Evolutionary conservation across 1,140 invertebrate species (phyloP), one percentile per base, ranked within the genome.

Genomic region (Hirudo medicinalis): DNA sequence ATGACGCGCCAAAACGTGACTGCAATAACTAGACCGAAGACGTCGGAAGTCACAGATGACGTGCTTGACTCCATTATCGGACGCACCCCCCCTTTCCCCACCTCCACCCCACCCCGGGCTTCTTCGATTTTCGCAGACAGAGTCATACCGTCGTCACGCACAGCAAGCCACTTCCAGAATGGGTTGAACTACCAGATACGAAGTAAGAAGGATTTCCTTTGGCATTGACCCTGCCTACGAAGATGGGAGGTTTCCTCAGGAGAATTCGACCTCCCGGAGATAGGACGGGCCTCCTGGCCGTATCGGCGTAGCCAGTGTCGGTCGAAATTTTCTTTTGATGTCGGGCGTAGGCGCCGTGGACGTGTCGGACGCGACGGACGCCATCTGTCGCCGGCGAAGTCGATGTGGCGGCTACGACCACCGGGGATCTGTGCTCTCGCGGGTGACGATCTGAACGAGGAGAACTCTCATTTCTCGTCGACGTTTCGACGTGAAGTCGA

Each of bases 121-220:
- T 49, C 43, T 5, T 49, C 43, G 43, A 49, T 63, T 63, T 63
- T 63, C 20, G 1, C 57, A 15, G 6, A 22, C 29, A 11, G 29
- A 63, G 8, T 63, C 29, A 63, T 9, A 63, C 57, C 29, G 57
- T 63, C 57, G 57, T 63, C 22, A 63, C 57, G 57, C 57, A 63
- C 20, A 63, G 29, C 29, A 63, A 15, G 57, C 57, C 29, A 15
- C 43, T 49, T 49, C 43, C 43, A 13, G 43, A 49, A 49, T 49
- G 43, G 5, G 43, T 49, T 13, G 43, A 49, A 49, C 43, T 49
- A 1, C 43, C 43, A 9, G 43, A 49, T 1, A 49, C 43, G 13
- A 49, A 49, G 43, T 49, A 49, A 2, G 43, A 49, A 49, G 43
- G 43, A 49, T 49, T 49, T 22, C 57, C 29, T 63, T 63, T 63